Conservation (phyloP, 2,797 vertebrate species). For the Urosaurus nigricauda region DNA sequence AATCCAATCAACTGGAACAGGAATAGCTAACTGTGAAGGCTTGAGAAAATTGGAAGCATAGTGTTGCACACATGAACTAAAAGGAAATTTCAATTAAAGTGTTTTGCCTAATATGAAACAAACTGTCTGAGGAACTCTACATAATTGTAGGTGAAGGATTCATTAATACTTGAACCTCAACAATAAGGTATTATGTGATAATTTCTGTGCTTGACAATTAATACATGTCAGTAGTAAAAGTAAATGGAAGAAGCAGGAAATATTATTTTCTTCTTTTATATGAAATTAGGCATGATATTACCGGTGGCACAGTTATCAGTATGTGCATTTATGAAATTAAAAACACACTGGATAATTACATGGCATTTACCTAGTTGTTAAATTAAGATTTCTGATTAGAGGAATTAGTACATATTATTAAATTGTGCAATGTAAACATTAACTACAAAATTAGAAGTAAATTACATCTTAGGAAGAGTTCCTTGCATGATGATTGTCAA, state of each 20-base stretch:
- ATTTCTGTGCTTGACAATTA: too few species aligned
- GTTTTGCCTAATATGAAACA: neutral
- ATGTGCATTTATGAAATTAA: slow-evolving; percentile 54
- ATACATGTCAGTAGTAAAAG: neutral
- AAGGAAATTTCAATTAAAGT: too few species aligned
- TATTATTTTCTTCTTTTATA: neutral
- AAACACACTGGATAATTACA: slow-evolving; percentile 57
- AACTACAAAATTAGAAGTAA: slow-evolving; percentile 58
- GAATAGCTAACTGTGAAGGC: neutral
- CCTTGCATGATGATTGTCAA: neutral
- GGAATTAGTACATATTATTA: slow-evolving; percentile 62
- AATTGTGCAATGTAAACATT: slow-evolving; percentile 61
- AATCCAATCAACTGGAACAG: neutral
- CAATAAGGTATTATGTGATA: neutral
- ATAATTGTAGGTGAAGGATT: neutral
- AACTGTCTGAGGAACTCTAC: neutral
- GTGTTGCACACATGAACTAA: too few species aligned
- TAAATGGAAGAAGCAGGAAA: neutral
- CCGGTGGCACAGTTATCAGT: slow-evolving; percentile 40
- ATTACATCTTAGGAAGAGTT: slow-evolving; percentile 45
- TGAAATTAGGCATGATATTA: slow-evolving; percentile 26
- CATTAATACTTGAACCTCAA: neutral
- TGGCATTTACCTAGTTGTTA: slow-evolving; percentile 53
- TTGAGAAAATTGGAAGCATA: neutral
- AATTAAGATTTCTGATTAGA: slow-evolving; percentile 68